These are phyloP conservation scores for Nysson spinosus DNA, from an alignment of 2,888 invertebrate genomes.

Conservation along the genomic window DNA sequence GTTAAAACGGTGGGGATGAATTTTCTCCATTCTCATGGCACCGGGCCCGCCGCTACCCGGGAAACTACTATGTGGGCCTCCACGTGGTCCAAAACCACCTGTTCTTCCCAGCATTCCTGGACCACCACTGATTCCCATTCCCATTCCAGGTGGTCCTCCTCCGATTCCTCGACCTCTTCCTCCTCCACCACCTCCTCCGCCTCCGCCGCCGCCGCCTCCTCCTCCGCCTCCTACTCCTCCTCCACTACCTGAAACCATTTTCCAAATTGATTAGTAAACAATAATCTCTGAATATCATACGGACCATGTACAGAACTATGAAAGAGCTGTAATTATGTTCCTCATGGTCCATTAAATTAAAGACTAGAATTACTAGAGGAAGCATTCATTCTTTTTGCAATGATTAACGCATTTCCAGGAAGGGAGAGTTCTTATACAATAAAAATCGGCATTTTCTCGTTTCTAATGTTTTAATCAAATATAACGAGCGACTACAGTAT, in stretches of 20 bases:
- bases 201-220: constrained; percentile 51
- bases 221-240: constrained; percentile 23
- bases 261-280: background rate
- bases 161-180: constrained; percentile 51
- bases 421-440: constrained; percentile 32
- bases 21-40: constrained; percentile 76
- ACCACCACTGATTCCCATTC: constrained; percentile 64
- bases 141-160: constrained; percentile 52
- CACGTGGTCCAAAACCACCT: constrained; percentile 70
- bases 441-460: constrained; percentile 35
- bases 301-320: too few species aligned
- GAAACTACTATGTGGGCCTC: constrained; percentile 71
- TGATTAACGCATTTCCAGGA: too few species aligned
- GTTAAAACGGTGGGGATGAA: constrained; percentile 76
- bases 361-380: too few species aligned
- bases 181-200: constrained; percentile 44
- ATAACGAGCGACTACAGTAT: constrained; percentile 56
- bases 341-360: too few species aligned
- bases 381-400: too few species aligned
- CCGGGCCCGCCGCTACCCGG: constrained; percentile 71
- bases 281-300: too few species aligned
- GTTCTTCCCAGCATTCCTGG: constrained; percentile 69
- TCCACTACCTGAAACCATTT: constrained; percentile 64
- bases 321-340: too few species aligned
- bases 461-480: constrained; percentile 62